These are phyloP conservation scores for Temnothorax longispinosus DNA, from an alignment of 1,140 invertebrate genomes.

Conservation along the genomic window DNA sequence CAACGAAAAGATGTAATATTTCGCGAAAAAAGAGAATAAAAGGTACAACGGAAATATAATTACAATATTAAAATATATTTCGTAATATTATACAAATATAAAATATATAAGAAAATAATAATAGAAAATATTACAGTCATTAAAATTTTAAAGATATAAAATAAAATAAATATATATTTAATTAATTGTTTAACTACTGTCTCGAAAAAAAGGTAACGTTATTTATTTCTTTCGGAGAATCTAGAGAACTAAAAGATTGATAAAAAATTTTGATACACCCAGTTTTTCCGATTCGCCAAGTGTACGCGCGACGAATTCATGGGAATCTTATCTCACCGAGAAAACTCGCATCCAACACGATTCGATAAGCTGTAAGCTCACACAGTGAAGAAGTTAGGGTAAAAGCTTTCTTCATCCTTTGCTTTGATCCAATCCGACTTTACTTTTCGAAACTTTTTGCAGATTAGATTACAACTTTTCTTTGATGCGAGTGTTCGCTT, in stretches of 20 bases:
- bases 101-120: not conserved
- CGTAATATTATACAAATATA: not conserved
- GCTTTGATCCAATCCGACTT: conserved; percentile 18
- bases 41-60: not conserved
- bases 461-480: conserved; percentile 39
- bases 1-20: not conserved
- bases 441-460: conserved; percentile 35
- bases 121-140: not conserved
- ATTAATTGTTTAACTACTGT: not conserved
- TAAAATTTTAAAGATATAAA: conserved; percentile 8
- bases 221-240: not conserved
- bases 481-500: conserved; percentile 1
- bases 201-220: not conserved
- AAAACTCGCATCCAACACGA: not conserved
- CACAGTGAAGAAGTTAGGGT: conserved; percentile 15
- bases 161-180: not conserved
- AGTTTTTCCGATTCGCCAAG: not conserved
- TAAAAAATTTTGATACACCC: not conserved
- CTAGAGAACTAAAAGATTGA: not conserved
- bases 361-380: conserved; percentile 21
- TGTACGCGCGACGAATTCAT: not conserved
- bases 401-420: conserved; percentile 18
- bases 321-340: not conserved
- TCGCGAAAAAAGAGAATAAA: not conserved
- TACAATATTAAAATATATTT: not conserved